Evolutionary conservation across 2,113 vertebrate species (phyloP).

Genomic region (Pseudorectes ferrugineus): DNA sequence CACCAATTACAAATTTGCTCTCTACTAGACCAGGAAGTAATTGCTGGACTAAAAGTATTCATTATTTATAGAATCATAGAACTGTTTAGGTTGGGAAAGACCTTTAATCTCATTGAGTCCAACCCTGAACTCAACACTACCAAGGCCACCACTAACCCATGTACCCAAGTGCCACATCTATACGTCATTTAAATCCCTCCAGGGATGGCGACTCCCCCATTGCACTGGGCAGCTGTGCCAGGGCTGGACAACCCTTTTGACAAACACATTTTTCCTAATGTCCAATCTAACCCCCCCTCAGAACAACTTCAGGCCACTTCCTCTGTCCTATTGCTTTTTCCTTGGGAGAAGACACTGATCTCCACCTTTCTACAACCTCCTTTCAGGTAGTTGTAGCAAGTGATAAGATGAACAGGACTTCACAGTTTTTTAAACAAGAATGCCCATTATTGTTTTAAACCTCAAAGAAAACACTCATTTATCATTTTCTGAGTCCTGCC

Average conservation of each 20-base stretch:
- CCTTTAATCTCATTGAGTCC: neutral
- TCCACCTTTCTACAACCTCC: neutral
- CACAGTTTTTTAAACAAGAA: neutral
- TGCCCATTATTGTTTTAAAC: neutral
- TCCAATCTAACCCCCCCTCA: accelerated
- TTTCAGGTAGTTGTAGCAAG: neutral
- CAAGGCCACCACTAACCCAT: neutral
- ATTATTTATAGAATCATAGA: neutral
- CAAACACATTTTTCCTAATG: neutral
- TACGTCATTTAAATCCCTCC: accelerated
- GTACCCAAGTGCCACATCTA: neutral
- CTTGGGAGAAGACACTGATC: neutral
- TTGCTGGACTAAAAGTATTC: neutral
- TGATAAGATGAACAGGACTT: neutral
- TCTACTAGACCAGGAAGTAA: neutral
- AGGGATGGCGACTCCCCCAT: accelerated
- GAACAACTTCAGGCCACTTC: neutral
- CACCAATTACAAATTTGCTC: neutral
- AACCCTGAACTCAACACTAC: neutral
- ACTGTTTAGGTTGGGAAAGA: neutral
- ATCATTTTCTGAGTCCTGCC: neutral
- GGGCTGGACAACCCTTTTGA: neutral
- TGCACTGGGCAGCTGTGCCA: neutral
- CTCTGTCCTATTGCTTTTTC: neutral
- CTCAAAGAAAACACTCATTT: neutral